Evolutionary conservation across 2,113 vertebrate species (phyloP), one percentile per base, ranked within the genome.

Genomic region (Anser cygnoides): DNA sequence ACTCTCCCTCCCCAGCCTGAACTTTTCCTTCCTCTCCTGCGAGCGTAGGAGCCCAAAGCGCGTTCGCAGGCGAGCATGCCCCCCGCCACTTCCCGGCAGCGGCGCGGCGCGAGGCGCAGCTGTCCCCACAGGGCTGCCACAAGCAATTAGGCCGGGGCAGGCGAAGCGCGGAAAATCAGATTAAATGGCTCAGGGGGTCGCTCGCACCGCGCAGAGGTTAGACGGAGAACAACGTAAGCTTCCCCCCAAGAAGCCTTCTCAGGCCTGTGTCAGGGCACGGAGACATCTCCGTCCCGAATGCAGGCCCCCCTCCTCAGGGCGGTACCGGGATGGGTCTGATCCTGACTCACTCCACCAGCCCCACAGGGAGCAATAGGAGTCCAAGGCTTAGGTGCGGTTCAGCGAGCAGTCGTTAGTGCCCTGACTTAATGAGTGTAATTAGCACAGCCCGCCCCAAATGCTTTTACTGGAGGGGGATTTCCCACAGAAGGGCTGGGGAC

Each of bases 111-210:
- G 95, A 63, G 58, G 80, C 12, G 16, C 96, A 96, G 95, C 93
- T 91, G 84, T 94, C 88, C 90, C 86, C 58, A 91, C 70, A 4
- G 50, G 11, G 84, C 96, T 96, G 96, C 92, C 96, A 96, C 93
- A 94, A 96, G 80, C 96, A 96, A 96, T 96, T 96, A 97, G 71
- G 1, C 9, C 76, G 37, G 90, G 90, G 86, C 91, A 95, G 93
- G 93, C 89, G 3, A 93, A 96, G 92, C 90, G 62, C 95, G 41
- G 93, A 70, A 96, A 96, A 96, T 97, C 96, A 93, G 93, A 96
- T 96, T 97, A 97, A 97, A 96, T 92, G 93, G 95, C 93, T 96
- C 96, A 85, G 77, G 93, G 95, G 93, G 91, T 93, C 44, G n/a
- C 90, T 87, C 29, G 4, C 57, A 33, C 88, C n/a, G 90, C 83